Conservation (phyloP, 1,140 invertebrate species). For the Ips nitidus region DNA sequence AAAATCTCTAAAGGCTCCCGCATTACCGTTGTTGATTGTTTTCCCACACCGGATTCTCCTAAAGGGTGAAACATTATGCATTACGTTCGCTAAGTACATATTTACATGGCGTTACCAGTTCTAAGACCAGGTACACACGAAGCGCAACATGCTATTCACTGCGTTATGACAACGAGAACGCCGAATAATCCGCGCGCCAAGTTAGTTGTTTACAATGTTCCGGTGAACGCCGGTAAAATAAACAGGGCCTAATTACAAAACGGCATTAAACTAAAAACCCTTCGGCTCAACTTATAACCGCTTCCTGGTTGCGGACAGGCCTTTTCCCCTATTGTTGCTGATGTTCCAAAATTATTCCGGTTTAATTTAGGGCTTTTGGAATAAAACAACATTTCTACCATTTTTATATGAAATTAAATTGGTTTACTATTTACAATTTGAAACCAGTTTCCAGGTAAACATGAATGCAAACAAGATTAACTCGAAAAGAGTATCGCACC, state of each 20-base stretch:
- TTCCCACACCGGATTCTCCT: too few species aligned
- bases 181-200: constrained; percentile 5
- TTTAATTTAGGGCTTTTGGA: constrained; percentile 6
- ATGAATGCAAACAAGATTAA: too few species aligned
- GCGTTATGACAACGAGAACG: neutral
- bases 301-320: neutral
- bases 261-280: constrained; percentile 13
- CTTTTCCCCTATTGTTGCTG: constrained; percentile 4
- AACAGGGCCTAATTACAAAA: constrained; percentile 19
- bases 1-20: neutral
- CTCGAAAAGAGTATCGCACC: too few species aligned
- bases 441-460: too few species aligned
- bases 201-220: constrained; percentile 7
- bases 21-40: too few species aligned
- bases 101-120: neutral
- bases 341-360: constrained; percentile 6
- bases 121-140: neutral
- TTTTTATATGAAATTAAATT: too few species aligned
- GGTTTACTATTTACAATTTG: too few species aligned
- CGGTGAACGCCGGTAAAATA: constrained; percentile 11
- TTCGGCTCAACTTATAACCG: neutral
- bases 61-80: too few species aligned
- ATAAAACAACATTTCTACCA: neutral
- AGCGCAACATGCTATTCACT: constrained; percentile 1
- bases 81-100: neutral